These are phyloP conservation scores for Scaptodrosophila latifasciaeformis DNA, from an alignment of 2,888 invertebrate species.

Conservation along the genomic window DNA sequence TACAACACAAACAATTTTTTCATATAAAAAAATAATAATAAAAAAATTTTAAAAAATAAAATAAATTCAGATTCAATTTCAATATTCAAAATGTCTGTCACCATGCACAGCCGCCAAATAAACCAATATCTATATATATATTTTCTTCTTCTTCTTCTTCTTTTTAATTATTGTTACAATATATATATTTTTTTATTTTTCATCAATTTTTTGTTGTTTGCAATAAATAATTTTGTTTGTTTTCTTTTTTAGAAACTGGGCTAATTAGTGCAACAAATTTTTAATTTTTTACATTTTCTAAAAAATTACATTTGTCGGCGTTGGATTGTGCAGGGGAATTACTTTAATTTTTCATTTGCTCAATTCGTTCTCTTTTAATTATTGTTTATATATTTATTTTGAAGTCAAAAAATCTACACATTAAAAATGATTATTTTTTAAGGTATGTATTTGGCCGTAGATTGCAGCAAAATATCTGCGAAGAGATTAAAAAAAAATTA, in stretches of 20 bases:
- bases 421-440: conserved; percentile 67
- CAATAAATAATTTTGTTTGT: conserved; percentile 2
- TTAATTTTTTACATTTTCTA: conserved; percentile 56
- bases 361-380: too few species aligned
- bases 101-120: conserved; percentile 50
- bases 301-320: conserved; percentile 62
- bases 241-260: conserved; percentile 19
- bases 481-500: conserved; percentile 71
- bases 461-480: conserved; percentile 74
- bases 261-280: conserved; percentile 49
- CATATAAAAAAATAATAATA: conserved; percentile 1
- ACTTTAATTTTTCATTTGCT: conserved; percentile 11
- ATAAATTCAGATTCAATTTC: conserved; percentile 32
- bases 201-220: neutral
- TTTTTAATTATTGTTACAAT: conserved; percentile 43
- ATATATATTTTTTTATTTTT: neutral
- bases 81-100: conserved; percentile 46
- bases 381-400: conserved; percentile 27
- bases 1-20: too few species aligned
- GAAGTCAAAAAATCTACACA: conserved; percentile 56
- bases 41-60: conserved; percentile 24
- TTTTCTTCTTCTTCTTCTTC: conserved; percentile 5
- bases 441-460: conserved; percentile 74
- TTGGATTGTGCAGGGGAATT: conserved; percentile 61
- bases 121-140: conserved; percentile 1